Evolutionary conservation across 2,888 invertebrate genomes (phyloP), one percentile per base, ranked within the genome.

Genomic region (Zaprionus obscuricornis): DNA sequence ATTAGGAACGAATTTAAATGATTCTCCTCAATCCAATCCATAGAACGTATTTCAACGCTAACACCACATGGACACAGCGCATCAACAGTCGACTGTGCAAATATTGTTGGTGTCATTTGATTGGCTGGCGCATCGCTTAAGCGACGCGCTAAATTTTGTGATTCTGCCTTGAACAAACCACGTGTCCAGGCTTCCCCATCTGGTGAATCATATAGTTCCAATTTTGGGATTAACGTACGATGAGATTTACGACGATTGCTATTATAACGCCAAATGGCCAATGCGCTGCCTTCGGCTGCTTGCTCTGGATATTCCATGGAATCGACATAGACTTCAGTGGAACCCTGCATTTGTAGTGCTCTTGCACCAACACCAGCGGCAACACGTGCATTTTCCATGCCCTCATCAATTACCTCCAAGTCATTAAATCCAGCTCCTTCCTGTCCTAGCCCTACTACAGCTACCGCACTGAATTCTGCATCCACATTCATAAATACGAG

Each of bases 61-160:
- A 92, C 91, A 3, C 92, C 92, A 47, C 92, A 92, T 0, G 92
- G 92, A 65, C 92, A 94, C 34, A 94, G 85, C 40, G 92, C 92
- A 71, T 93, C 93, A 8, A 94, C 92, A 1, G 93, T 92, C 0
- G 92, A 90, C 87, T 94, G 92, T 0, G 94, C 93, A 88, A 96
- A 95, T 49, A 92, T 91, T 2, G 93, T 92, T 1, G 96, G 96
- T 0, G 95, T 95, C 93, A 96, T 93, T 74, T 92, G 90, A 88
- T 96, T 96, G 4, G 94, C 93, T 0, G 96, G 95, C 1, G 93
- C 92, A 83, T 96, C 95, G 78, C 92, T 92, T 2, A 96, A 88
- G 43, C 92, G 90, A 13, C 95, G 90, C 0, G 94, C 94, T 82
- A 95, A 90, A 88, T 95, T 95, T 89, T 96, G 95, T 0, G 94